A percentile compares a stretch with the other conserved stretches of the same genome.
Evolutionary conservation across 2,113 vertebrate genomes (phyloP).

Genomic region (Oryzias melastigma): DNA sequence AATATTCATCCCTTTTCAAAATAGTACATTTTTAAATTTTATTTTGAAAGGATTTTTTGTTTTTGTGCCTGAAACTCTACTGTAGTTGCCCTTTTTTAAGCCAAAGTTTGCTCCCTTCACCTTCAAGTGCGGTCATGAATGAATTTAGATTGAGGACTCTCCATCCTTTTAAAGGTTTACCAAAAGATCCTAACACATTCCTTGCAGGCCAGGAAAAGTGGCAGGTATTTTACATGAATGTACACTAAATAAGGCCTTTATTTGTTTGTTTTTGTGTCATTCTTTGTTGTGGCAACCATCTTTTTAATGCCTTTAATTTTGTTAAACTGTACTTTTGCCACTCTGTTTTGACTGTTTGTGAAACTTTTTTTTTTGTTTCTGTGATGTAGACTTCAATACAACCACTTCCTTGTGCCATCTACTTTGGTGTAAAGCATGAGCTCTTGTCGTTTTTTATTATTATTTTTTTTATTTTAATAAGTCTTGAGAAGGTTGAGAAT

Average conservation of each 20-base stretch:
- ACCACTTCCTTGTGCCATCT: constrained; percentile 25
- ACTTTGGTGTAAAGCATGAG: constrained; percentile 12
- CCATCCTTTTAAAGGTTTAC: constrained; percentile 3
- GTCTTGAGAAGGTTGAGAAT: background rate
- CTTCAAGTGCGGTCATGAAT: too few relatives aligned
- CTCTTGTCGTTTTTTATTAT: background rate
- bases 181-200: constrained; percentile 13
- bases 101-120: background rate
- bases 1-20: constrained; percentile 30
- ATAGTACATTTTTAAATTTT: too few relatives aligned
- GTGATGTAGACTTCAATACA: constrained; percentile 32
- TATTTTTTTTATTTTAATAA: too few relatives aligned
- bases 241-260: too few relatives aligned
- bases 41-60: too few relatives aligned
- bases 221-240: background rate
- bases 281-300: background rate
- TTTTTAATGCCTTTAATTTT: constrained; percentile 3
- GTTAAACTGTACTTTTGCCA: constrained; percentile 42
- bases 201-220: background rate
- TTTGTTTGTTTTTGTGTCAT: background rate
- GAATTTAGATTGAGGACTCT: too few relatives aligned
- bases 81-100: background rate
- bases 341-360: constrained; percentile 24
- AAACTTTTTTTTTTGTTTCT: constrained; percentile 24
- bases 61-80: background rate